Percentiles rank a stretch among this genome's conserved stretches.
These are phyloP conservation scores for Eupithecia inturbata DNA, from an alignment of 2,888 invertebrate genomes.

Conservation along the genomic window DNA sequence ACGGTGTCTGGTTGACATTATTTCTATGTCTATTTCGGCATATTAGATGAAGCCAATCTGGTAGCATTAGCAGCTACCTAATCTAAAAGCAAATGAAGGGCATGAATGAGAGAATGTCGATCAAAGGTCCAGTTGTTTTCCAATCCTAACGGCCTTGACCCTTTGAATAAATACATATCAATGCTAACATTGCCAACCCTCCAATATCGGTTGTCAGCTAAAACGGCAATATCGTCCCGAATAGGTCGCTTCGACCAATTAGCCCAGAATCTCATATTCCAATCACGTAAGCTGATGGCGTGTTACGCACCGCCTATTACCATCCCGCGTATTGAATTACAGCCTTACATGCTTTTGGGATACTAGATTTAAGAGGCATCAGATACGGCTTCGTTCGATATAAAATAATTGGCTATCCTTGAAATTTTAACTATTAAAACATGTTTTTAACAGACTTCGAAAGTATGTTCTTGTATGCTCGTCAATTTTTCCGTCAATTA, in stretches of 20 bases:
- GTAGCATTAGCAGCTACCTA: neutral
- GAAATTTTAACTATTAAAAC: neutral
- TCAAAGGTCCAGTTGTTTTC: constrained; percentile 30
- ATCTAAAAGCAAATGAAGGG: neutral
- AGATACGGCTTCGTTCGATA: constrained; percentile 27
- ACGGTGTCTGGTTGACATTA: neutral
- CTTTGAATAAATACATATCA: constrained; percentile 43
- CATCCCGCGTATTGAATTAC: constrained; percentile 59
- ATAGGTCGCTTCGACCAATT: constrained; percentile 53
- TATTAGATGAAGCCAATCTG: neutral
- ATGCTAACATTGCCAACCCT: constrained; percentile 38
- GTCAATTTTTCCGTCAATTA: no score
- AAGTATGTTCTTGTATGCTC: no score
- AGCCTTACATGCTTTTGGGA: constrained; percentile 43
- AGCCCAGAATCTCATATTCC: constrained; percentile 57
- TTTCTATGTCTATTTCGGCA: neutral
- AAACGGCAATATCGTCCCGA: constrained; percentile 43
- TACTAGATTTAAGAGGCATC: constrained; percentile 35
- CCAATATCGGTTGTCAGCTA: constrained; percentile 41
- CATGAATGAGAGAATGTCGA: constrained; percentile 21
- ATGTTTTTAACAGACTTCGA: no score
- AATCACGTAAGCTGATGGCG: constrained; percentile 62
- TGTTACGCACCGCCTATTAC: constrained; percentile 56
- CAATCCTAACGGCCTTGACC: constrained; percentile 43
- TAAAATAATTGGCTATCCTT: neutral